Base-by-base conservation (phyloP, 1,140 invertebrate genomes). In the Aphelinus certus region DNA sequence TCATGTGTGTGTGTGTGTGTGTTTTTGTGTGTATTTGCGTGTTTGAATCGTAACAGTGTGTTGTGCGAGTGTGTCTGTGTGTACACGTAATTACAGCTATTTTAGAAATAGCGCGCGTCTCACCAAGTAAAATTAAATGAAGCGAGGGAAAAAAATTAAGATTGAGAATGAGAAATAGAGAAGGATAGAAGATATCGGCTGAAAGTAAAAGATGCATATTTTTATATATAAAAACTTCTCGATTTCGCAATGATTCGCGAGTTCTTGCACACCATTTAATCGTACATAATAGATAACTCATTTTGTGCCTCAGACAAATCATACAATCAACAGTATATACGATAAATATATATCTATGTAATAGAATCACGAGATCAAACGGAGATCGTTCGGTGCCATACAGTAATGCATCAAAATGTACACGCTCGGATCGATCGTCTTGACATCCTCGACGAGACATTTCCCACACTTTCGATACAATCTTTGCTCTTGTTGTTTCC, bases 301-400 rank as follows among this genome's bases (percentile, higher is more conserved):
- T 58, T 66, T 66, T 73, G 71, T 73, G 71, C 71, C 60, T 71
- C 7, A 60, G 47, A 70, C 3, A 65, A 64, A 72, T 65, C 47
- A 64, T 72, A 64, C 45, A 72, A 65, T 57, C 26, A 70, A 70
- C 47, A 4, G 53, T 10, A 57, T 57, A 43, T 26, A 26, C 26
- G 26, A 26, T 26, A 26, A 26, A 72, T 5, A 57, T 45, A 3
- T 3, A 47, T 71, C 10, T 1, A 42, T n/a, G 53, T 26, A 26
- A 26, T 26, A 26, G 26, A 26, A 26, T 26, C 26, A 55, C 47
- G 9, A 53, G 51, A 68, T 62, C 60, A 5, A 71, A 61, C 57
- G 53, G 26, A 49, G 9, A 51, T 69, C 67, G 53, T 46, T 42
- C 46, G 57, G 46, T 10, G n/a, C 43, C 26, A 26, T 68, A 56